These are phyloP conservation scores for Amiota minor DNA, from an alignment of 2,888 invertebrate species.

Conservation along the genomic window DNA sequence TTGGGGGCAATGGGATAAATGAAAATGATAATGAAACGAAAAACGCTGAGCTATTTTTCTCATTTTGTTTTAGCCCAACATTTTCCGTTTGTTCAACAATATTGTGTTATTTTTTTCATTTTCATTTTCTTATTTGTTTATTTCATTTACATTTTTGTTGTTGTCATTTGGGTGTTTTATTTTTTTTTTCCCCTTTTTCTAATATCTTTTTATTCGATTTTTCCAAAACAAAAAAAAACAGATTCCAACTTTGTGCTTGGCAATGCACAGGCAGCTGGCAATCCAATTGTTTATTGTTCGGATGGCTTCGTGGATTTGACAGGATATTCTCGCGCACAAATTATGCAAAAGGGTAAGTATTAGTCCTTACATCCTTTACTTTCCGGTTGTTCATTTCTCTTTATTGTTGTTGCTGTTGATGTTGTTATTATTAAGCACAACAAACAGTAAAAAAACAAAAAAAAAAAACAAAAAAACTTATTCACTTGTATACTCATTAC, in stretches of 20 bases:
- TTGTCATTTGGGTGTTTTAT: not conserved
- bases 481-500: conserved; percentile 63
- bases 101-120: not conserved
- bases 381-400: not conserved
- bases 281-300: conserved; percentile 96
- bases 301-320: conserved; percentile 97
- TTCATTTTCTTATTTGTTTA: conserved; percentile 5
- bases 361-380: not conserved
- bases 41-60: no score
- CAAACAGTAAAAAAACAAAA: conserved; percentile 28
- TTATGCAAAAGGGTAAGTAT: conserved; percentile 88
- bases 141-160: not conserved
- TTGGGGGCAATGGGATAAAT: no score
- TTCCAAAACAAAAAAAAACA: conserved; percentile 72
- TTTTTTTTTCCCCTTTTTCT: not conserved
- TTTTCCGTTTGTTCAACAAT: not conserved
- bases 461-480: conserved; percentile 43
- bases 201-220: conserved; percentile 4
- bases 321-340: conserved; percentile 92
- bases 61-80: no score
- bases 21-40: no score
- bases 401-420: not conserved
- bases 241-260: conserved; percentile 97
- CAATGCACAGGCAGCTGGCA: conserved; percentile 91
- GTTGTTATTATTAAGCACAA: conserved; percentile 8